Base-by-base conservation (phyloP, 1,140 invertebrate genomes). In the Cydia amplana region DNA sequence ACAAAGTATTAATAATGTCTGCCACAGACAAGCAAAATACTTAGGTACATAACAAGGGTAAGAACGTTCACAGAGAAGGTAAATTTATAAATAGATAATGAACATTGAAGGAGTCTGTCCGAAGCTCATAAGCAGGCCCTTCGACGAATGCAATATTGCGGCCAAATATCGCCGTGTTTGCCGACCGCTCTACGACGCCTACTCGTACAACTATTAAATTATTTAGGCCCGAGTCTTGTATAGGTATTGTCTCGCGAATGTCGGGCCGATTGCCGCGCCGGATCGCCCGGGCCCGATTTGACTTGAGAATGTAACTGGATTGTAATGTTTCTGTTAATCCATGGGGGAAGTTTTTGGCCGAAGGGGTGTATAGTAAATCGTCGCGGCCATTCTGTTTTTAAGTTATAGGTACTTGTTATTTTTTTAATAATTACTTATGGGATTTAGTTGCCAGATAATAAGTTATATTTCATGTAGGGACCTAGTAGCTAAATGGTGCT, bases 211-310 rank as follows among this genome's bases (percentile, higher is more conserved):
- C 87, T 90, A 90, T 90, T 87, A 89, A 88, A 91, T 91, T 90
- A 91, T 91, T 90, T 91, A 87, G 87, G 83, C 79, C 80, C 77
- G 78, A 60, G 86, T 86, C 78, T 83, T 80, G 84, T 81, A 89
- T 91, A 87, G 90, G 84, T 81, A 89, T 91, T 88, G 90, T 91
- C 85, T 88, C 88, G 84, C 87, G 85, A 80, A 87, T 83, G 83
- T 85, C 77, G 60, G 28, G 25, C 28, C 73, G 79, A 77, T 75
- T 79, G 80, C 77, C 79, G 49, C n/a, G 82, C 28, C 77, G 75
- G 76, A 12, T 18, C 70, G 77, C 67, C 75, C 75, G 79, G 82
- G 75, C 49, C 49, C 49, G 16, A 51, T 51, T 51, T 7, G 16
- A 51, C 5, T 18, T 7, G 43, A 46, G 43, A 16, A 46, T 46